Evolutionary conservation across 2,888 invertebrate genomes (phyloP).

Genomic region (Andrena praecox): DNA sequence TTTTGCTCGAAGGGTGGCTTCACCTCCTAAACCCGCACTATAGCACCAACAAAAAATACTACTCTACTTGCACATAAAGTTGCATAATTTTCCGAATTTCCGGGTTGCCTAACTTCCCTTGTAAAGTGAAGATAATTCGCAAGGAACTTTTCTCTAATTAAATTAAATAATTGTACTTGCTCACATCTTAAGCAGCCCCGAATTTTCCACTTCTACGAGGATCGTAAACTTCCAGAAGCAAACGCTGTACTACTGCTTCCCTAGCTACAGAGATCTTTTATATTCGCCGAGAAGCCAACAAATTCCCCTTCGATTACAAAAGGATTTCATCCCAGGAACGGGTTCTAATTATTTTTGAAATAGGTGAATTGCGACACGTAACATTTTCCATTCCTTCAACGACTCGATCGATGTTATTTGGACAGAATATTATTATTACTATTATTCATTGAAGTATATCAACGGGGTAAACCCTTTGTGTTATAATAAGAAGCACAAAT

Average conservation of each 20-base stretch:
- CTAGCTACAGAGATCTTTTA: constrained; percentile 37
- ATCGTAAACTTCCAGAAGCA: neutral
- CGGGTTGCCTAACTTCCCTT: no score
- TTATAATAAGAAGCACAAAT: no score
- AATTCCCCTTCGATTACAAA: constrained; percentile 34
- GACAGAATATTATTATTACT: neutral
- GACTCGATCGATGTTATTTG: neutral
- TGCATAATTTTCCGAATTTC: no score
- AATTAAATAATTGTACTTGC: neutral
- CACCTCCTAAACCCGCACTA: no score
- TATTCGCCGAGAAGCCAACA: constrained; percentile 52
- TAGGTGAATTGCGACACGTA: constrained; percentile 4
- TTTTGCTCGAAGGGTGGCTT: no score
- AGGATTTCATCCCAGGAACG: constrained; percentile 31
- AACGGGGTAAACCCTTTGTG: no score
- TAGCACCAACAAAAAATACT: no score
- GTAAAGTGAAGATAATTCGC: neutral
- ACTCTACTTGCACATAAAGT: no score
- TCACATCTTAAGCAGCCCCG: constrained; percentile 16
- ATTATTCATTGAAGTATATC: no score
- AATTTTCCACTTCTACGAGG: neutral
- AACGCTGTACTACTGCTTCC: constrained; percentile 60
- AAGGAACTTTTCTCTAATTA: neutral
- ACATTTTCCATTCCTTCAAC: neutral
- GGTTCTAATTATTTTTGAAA: constrained; percentile 30